These are phyloP conservation scores for Panthera uncia DNA, from an alignment of 2,113 vertebrate species.

Conservation along the genomic window DNA sequence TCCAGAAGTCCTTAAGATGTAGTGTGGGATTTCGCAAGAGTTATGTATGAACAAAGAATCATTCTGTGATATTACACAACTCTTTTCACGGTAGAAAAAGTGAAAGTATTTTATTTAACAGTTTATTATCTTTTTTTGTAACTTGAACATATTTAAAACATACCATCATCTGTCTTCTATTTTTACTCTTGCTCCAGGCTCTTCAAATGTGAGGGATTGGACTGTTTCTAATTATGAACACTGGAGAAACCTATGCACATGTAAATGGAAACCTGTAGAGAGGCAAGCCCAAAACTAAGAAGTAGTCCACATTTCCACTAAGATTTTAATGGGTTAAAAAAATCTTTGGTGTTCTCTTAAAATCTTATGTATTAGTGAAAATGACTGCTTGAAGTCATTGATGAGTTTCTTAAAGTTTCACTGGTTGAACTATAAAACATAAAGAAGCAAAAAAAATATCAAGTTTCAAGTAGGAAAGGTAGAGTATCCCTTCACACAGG, in stretches of 20 bases:
- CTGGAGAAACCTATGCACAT: neutral
- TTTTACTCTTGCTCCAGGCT: neutral
- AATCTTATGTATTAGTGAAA: neutral
- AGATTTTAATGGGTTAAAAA: neutral
- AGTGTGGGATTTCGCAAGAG: neutral
- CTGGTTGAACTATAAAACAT: neutral
- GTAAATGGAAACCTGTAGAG: neutral
- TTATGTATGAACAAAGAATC: neutral
- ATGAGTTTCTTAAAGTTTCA: neutral
- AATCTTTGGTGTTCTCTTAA: neutral
- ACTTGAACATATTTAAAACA: neutral
- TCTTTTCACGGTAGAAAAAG: neutral
- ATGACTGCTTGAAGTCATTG: neutral
- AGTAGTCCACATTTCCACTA: neutral
- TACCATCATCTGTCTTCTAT: neutral
- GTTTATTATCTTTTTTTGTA: neutral
- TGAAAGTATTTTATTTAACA: neutral
- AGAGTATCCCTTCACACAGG: neutral
- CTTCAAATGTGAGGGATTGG: neutral
- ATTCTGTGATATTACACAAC: neutral
- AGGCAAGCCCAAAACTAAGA: neutral
- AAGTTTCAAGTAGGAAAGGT: neutral
- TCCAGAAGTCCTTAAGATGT: neutral
- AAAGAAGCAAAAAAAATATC: neutral
- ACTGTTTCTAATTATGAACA: neutral